phyloP scores from a whole-genome alignment of 2,113 vertebrate genomes.

The Setophaga petechia region DNA sequence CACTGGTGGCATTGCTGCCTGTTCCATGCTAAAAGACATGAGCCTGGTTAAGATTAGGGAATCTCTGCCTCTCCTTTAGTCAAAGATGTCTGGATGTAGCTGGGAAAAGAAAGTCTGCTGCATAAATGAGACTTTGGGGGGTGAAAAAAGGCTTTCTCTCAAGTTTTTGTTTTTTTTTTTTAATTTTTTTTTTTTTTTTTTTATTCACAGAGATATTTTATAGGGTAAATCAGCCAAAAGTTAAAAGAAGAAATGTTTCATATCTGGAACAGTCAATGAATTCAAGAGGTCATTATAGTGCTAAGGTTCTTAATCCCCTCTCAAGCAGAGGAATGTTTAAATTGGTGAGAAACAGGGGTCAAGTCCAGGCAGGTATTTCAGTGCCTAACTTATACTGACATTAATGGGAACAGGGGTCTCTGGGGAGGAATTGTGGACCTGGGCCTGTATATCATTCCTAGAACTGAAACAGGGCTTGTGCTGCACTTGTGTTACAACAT shows the following conservation, averaged over 20 bases:
- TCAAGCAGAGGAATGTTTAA: slow-evolving; percentile 3
- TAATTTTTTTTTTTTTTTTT: neutral
- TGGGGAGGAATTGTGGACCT: neutral
- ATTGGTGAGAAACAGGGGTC: slow-evolving; percentile 23
- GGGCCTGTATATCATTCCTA: neutral
- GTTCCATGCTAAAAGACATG: neutral
- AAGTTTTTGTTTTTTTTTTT: neutral
- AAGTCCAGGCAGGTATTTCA: slow-evolving; percentile 25
- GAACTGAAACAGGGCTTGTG: neutral
- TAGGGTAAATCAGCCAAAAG: neutral
- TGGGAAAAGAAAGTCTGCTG: neutral
- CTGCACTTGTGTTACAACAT: neutral
- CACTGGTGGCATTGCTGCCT: neutral
- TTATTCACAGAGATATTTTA: neutral
- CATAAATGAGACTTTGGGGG: neutral
- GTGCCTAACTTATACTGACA: neutral
- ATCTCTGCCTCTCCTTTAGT: neutral
- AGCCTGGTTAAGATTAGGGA: neutral
- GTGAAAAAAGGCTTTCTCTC: neutral
- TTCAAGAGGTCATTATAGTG: neutral
- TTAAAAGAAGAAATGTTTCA: neutral
- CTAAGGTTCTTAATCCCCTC: neutral
- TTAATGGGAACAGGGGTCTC: neutral
- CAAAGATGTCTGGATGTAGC: neutral
- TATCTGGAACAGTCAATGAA: neutral